phyloP scores from a whole-genome alignment of 2,113 vertebrate genomes.

The Bufo bufo region DNA sequence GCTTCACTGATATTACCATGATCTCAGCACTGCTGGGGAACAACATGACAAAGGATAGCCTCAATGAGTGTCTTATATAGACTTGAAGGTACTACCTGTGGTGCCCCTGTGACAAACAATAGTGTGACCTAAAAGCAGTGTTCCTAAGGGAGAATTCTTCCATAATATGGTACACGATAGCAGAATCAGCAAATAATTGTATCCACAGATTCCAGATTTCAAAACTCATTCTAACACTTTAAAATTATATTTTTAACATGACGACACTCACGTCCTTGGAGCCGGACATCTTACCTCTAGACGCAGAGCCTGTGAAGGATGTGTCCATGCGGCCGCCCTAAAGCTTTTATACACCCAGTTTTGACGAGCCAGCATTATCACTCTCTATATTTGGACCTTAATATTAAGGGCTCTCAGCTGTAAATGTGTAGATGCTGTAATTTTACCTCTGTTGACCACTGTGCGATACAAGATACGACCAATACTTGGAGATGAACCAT shows the following conservation, averaged over 20 bases:
- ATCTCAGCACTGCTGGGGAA: too few species aligned
- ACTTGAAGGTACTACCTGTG: too few species aligned
- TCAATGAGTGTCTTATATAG: neutral
- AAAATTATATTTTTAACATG: too few species aligned
- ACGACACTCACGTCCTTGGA: neutral
- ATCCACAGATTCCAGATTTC: too few species aligned
- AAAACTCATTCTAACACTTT: too few species aligned
- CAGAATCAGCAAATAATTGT: too few species aligned
- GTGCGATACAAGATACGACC: slow-evolving; percentile 11
- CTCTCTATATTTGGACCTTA: slow-evolving; percentile 50
- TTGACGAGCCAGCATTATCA: slow-evolving; percentile 10
- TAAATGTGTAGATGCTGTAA: slow-evolving; percentile 35
- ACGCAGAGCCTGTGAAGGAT: slow-evolving; percentile 43
- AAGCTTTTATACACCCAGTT: slow-evolving; percentile 13
- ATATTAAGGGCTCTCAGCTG: slow-evolving; percentile 33
- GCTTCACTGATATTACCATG: too few species aligned
- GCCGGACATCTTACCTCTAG: slow-evolving; percentile 40
- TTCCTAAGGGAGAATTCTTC: too few species aligned
- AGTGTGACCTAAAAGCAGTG: too few species aligned
- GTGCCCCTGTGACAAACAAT: too few species aligned
- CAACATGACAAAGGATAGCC: too few species aligned
- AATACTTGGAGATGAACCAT: neutral
- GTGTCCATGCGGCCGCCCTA: neutral
- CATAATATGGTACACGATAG: too few species aligned
- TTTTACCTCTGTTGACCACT: slow-evolving; percentile 32